phyloP scores from a whole-genome alignment of 1,140 invertebrate species.

The Drosophila nannoptera region DNA sequence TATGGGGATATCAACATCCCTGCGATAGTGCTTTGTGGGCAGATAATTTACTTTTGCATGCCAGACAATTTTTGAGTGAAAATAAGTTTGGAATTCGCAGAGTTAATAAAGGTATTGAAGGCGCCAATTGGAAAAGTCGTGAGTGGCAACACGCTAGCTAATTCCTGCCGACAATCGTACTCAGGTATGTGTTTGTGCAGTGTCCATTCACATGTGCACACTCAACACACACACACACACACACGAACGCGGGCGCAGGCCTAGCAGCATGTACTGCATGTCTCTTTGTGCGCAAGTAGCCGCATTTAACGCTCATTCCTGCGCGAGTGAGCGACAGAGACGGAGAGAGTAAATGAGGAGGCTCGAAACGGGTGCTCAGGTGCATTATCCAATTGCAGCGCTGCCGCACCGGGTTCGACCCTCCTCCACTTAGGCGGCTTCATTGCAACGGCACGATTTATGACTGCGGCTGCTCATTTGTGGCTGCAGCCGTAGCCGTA shows the following conservation, averaged over 20 bases:
- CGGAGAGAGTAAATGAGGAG: constrained; percentile 46
- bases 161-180: constrained; percentile 1
- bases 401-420: constrained; percentile 52
- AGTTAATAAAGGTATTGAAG: constrained; percentile 42
- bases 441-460: constrained; percentile 74
- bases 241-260: neutral
- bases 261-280: neutral
- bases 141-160: constrained; percentile 18
- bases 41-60: constrained; percentile 20
- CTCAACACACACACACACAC: neutral
- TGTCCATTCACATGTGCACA: constrained; percentile 1
- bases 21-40: neutral
- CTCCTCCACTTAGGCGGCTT: constrained; percentile 68
- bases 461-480: constrained; percentile 65
- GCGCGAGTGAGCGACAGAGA: constrained; percentile 5
- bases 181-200: neutral
- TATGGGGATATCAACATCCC: no score
- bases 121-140: constrained; percentile 39
- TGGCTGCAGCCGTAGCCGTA: constrained; percentile 1
- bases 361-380: constrained; percentile 70
- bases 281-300: constrained; percentile 1
- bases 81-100: constrained; percentile 10
- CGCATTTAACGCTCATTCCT: neutral
- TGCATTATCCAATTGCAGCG: constrained; percentile 75
- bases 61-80: constrained; percentile 1